A percentile compares a stretch with the other conserved stretches of the same genome.
Evolutionary conservation across 1,140 invertebrate species (phyloP).

Genomic region (Leptonema lineaticorne): DNA sequence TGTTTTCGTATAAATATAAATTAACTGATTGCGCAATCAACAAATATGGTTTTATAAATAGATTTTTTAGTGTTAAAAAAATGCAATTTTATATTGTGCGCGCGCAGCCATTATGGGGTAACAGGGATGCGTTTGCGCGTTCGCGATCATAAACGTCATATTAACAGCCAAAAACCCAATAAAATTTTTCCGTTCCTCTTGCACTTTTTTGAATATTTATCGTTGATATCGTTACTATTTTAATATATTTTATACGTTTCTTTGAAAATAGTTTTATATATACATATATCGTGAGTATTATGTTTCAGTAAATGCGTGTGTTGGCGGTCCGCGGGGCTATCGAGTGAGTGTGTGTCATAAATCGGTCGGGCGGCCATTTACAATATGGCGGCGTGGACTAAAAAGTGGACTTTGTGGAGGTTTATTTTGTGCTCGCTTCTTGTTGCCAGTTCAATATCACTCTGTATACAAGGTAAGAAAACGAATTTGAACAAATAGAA

Average conservation of each 20-base stretch:
- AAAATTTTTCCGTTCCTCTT: neutral
- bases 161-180: too few species aligned
- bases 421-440: conserved; percentile 54
- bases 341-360: conserved; percentile 50
- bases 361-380: conserved; percentile 49
- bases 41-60: too few species aligned
- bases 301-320: conserved; percentile 37
- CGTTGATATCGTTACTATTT: too few species aligned
- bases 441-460: conserved; percentile 49
- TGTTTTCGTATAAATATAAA: too few species aligned
- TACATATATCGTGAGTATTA: conserved; percentile 31
- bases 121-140: neutral
- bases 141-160: neutral
- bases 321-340: conserved; percentile 36
- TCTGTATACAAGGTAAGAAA: conserved; percentile 51
- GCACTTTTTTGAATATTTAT: too few species aligned
- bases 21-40: too few species aligned
- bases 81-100: conserved; percentile 8
- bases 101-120: conserved; percentile 26
- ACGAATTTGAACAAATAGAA: neutral
- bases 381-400: conserved; percentile 49
- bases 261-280: too few species aligned
- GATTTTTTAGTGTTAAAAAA: too few species aligned
- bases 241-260: too few species aligned
- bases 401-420: conserved; percentile 55